Base-by-base conservation (phyloP, 2,888 invertebrate genomes). In the Anorthoa munda region DNA sequence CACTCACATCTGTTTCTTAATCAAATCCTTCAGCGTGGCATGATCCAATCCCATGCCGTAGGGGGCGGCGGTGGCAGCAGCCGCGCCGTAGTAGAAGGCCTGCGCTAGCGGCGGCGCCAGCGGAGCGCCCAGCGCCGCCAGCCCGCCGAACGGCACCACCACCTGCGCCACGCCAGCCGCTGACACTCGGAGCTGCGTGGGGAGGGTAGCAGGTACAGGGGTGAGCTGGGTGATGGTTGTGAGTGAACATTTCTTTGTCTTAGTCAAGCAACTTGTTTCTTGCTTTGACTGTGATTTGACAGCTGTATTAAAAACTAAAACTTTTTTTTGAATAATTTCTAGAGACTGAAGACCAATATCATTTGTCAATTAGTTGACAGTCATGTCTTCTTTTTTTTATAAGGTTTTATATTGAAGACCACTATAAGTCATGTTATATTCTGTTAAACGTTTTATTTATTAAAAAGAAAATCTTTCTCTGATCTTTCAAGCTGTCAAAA, bases 1-100 rank as follows among this genome's bases (percentile, higher is more conserved):
- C n/a, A n/a, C 98, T 98, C 95, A 99, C 99, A 99, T 98, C 96
- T 99, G 99, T 90, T 98, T 98, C 93, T 97, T 98, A 84, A 99
- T 98, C 85, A 98, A 97, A 80, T 98, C 98, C 94, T 98, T 98
- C 17, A 99, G 95, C 77, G 98, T 97, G 7, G 91, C 92, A 71
- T 97, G 97, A 86, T 98, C 97, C 15, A 97, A 86, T 17, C 97
- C 97, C 46, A 97, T 90, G 26, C 97, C 97, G 87, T 96, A 97
- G 12, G 96, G 93, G 26, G 95, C 89, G 2, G 92, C 90, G 0
- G 90, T 93, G 0, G 94, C 93, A 0, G 93, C 90, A 31, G 97
- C 97, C 72, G 97, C 97, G 77, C 97, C 98, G 92, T 97, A 97
- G 94, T 97, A 98, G 93, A 96, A 97, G 55, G 95, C 94, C 90